Conservation (phyloP, 1,140 invertebrate species). For the Drosophila funebris region DNA sequence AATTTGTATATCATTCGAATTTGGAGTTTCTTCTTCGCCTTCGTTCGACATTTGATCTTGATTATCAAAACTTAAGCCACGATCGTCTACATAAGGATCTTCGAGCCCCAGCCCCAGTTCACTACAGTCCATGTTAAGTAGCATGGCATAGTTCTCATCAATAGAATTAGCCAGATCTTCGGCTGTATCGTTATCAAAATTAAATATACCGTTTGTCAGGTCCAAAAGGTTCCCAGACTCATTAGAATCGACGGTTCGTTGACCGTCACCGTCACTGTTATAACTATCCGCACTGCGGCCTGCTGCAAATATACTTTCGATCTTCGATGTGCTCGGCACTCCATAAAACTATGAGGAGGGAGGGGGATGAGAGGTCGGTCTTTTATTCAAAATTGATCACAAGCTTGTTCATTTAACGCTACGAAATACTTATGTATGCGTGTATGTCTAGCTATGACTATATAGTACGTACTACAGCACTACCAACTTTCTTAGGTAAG, state of each 20-base stretch:
- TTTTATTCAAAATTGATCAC: constrained; percentile 71
- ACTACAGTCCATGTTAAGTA: constrained; percentile 51
- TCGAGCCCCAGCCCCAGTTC: constrained; percentile 46
- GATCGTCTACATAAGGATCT: constrained; percentile 20
- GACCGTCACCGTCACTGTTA: constrained; percentile 17
- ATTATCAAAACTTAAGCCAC: constrained; percentile 16
- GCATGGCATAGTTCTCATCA: constrained; percentile 48
- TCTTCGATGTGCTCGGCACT: constrained; percentile 43
- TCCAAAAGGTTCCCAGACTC: constrained; percentile 44
- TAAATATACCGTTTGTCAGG: constrained; percentile 48
- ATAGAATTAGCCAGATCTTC: constrained; percentile 50
- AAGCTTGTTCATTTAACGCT: constrained; percentile 61
- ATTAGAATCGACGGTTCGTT: background rate
- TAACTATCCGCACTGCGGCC: constrained; percentile 33
- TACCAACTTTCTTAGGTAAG: constrained; percentile 1
- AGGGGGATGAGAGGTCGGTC: constrained; percentile 57
- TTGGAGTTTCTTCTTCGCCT: constrained; percentile 6
- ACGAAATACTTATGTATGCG: constrained; percentile 37
- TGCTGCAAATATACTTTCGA: constrained; percentile 61
- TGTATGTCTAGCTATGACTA: constrained; percentile 31
- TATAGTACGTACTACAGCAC: background rate
- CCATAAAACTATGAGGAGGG: constrained; percentile 64
- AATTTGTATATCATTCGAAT: constrained; percentile 2
- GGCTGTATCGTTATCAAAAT: constrained; percentile 45
- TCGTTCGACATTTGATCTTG: constrained; percentile 17